Conservation (phyloP, 2,797 vertebrate species). For the Enteromius fasciolatus region DNA sequence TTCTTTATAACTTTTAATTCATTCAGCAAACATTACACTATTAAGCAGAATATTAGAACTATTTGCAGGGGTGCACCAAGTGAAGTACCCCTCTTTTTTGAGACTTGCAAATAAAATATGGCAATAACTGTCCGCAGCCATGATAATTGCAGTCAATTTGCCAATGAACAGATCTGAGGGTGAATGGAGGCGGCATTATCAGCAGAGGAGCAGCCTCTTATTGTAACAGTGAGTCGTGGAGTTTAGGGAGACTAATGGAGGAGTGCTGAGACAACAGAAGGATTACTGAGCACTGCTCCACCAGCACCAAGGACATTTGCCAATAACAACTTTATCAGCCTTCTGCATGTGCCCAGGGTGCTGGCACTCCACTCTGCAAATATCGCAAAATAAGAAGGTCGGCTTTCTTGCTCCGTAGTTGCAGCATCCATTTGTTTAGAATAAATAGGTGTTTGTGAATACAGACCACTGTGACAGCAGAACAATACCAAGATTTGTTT, state of each 20-base stretch:
- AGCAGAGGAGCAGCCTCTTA: constrained; percentile 88
- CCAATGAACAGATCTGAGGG: constrained; percentile 79
- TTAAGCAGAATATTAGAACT: too few species aligned
- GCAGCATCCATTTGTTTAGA: constrained; percentile 49
- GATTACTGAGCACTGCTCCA: constrained; percentile 84
- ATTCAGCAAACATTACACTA: too few species aligned
- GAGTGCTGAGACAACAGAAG: constrained; percentile 77
- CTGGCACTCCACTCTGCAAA: constrained; percentile 76
- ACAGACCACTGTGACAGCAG: not conserved
- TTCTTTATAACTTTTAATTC: too few species aligned
- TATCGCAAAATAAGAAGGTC: constrained; percentile 84
- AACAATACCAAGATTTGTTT: not conserved
- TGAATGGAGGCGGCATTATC: constrained; percentile 84
- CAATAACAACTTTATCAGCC: constrained; percentile 96
- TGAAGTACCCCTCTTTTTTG: not conserved
- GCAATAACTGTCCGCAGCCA: constrained; percentile 75
- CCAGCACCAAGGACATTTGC: constrained; percentile 85
- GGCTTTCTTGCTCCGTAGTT: constrained; percentile 86
- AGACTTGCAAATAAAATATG: constrained; percentile 72
- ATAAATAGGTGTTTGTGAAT: constrained; percentile 37
- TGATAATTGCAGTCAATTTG: constrained; percentile 82
- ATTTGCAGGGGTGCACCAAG: not conserved
- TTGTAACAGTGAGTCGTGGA: constrained; percentile 83
- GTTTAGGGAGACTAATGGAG: constrained; percentile 90
- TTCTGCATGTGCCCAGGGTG: constrained; percentile 83